phyloP scores from a whole-genome alignment of 2,888 invertebrate species.

The Aleiodes testaceus region DNA sequence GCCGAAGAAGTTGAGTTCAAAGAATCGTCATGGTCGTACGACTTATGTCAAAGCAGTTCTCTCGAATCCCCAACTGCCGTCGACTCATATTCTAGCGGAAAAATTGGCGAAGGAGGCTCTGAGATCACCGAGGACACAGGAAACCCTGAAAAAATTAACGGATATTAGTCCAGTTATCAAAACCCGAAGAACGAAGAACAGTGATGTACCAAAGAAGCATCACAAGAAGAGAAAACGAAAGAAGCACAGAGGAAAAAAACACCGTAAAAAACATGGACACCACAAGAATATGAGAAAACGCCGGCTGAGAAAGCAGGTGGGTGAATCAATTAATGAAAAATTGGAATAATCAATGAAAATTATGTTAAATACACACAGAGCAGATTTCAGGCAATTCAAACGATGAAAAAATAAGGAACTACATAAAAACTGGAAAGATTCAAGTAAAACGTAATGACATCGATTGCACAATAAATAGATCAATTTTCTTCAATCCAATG shows the following conservation, averaged over 20 bases:
- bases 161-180: constrained; percentile 41
- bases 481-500: constrained; percentile 15
- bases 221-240: constrained; percentile 48
- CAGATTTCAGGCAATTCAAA: constrained; percentile 21
- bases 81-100: constrained; percentile 51
- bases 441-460: constrained; percentile 38
- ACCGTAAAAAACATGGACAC: neutral
- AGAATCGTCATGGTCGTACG: constrained; percentile 39
- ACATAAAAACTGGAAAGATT: neutral
- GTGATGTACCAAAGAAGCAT: constrained; percentile 23
- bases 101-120: constrained; percentile 59
- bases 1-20: neutral
- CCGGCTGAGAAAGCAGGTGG: neutral
- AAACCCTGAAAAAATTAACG: constrained; percentile 54
- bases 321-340: neutral
- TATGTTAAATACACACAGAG: constrained; percentile 17
- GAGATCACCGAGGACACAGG: constrained; percentile 56
- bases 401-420: neutral
- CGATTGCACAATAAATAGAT: constrained; percentile 31
- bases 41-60: constrained; percentile 48
- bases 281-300: neutral
- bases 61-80: constrained; percentile 45
- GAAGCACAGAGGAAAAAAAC: constrained; percentile 31
- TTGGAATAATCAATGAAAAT: constrained; percentile 6
- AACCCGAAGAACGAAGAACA: constrained; percentile 18